These are phyloP conservation scores for Emydoidea blandingii DNA, from an alignment of 2,797 vertebrate genomes.

Conservation along the genomic window DNA sequence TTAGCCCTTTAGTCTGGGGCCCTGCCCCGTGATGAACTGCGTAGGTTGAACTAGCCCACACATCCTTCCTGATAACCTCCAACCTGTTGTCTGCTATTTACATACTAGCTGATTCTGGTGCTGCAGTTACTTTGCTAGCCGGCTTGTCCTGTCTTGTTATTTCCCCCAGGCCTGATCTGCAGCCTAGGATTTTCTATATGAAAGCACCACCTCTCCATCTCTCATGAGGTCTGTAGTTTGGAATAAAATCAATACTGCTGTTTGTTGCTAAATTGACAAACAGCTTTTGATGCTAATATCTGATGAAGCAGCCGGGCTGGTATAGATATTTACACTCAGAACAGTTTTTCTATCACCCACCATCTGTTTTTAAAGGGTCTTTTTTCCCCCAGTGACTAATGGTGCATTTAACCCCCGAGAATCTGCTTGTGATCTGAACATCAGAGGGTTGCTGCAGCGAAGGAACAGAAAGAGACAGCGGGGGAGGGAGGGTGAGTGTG, in stretches of 20 bases:
- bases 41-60: accelerated
- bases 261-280: conserved; percentile 70
- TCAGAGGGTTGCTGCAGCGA: conserved; percentile 65
- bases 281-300: conserved; percentile 75
- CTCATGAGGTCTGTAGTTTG: conserved; percentile 25
- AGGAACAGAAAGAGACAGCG: conserved; percentile 40
- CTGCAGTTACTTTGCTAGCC: not conserved
- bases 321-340: conserved; percentile 51
- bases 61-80: not conserved
- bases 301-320: conserved; percentile 57
- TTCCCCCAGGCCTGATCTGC: not conserved
- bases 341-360: conserved; percentile 55
- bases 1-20: not conserved
- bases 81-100: not conserved
- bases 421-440: conserved; percentile 56
- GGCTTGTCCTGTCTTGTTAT: not conserved
- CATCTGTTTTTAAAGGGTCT: conserved; percentile 59
- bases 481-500: conserved; percentile 17
- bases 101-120: accelerated
- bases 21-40: not conserved
- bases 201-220: conserved; percentile 32
- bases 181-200: not conserved
- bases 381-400: conserved; percentile 20
- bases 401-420: conserved; percentile 27
- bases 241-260: conserved; percentile 71